Conservation (phyloP, 2,888 invertebrate genomes). For the Tribolium freemani region DNA sequence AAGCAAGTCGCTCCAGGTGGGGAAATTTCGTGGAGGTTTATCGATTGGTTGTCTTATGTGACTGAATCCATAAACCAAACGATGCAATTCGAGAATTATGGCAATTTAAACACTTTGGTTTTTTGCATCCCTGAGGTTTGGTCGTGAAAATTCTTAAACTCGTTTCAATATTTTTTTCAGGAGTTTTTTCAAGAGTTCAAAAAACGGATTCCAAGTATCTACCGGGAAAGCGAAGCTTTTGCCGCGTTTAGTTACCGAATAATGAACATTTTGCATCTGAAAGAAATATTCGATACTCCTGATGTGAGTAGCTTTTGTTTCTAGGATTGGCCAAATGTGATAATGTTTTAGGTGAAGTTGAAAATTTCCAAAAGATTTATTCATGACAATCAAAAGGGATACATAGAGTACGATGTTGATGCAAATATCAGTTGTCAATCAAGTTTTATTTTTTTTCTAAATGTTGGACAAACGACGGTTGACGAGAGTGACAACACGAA, state of each 20-base stretch:
- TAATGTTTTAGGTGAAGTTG: constrained; percentile 72
- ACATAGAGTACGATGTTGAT: constrained; percentile 60
- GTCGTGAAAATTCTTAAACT: no score
- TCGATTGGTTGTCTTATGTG: constrained; percentile 81
- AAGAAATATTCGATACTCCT: constrained; percentile 80
- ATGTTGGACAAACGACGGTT: constrained; percentile 69
- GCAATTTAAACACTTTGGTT: constrained; percentile 76
- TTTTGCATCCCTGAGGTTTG: constrained; percentile 78
- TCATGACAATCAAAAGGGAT: constrained; percentile 74
- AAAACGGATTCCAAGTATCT: constrained; percentile 77
- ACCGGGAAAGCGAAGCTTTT: constrained; percentile 75
- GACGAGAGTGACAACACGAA: constrained; percentile 72
- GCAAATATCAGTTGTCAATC: constrained; percentile 60
- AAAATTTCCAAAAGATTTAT: constrained; percentile 77
- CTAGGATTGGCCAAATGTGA: constrained; percentile 13
- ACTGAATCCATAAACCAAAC: constrained; percentile 84
- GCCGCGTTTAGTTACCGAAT: constrained; percentile 76
- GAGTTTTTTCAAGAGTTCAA: constrained; percentile 81
- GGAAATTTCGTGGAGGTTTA: constrained; percentile 69
- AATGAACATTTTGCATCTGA: constrained; percentile 78
- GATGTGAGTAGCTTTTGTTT: constrained; percentile 65
- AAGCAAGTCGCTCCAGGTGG: not conserved
- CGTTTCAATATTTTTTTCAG: constrained; percentile 58
- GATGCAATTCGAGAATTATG: constrained; percentile 79
- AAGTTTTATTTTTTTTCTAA: constrained; percentile 60